Evolutionary conservation across 2,113 vertebrate species (phyloP), one percentile per base, ranked within the genome.

Genomic region (Chroicocephalus ridibundus): DNA sequence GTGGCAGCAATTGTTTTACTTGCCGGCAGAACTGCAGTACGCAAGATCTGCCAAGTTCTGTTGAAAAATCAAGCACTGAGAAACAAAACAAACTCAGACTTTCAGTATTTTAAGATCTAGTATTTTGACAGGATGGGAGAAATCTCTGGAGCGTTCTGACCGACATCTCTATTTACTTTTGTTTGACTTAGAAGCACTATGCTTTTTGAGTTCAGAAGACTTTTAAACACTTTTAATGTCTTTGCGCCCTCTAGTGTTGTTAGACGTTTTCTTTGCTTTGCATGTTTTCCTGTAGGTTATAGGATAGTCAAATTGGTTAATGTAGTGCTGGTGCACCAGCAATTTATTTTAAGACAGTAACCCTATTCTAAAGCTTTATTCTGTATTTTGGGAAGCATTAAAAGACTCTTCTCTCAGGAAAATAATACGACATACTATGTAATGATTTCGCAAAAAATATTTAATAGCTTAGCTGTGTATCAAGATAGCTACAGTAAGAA

Each of bases 181-280:
- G 36, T 74, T 81, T 80, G 22, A n/a, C 31, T 57, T 51, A 2
- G 49, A 66, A 74, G 27, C 11, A 14, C 29, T 49, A 19, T 51
- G n/a, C 6, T 31, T 58, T 74, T 52, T 19, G 69, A 54, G 26
- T 25, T 57, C 10, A 7, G 31, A 34, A 22, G 32, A 19, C 52
- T 58, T 74, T 71, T 7, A 19, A 81, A 38, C 15, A 32, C 42
- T 78, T 68, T 0, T 58, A 22, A 70, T 60, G 69, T 84, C 20
- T 61, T 93, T 2, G 2, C n/a, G 89, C 96, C 95, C 93, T 96
- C 96, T 96, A n/a, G 91, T 82, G 95, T 78, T 68, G 34, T 3
- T 5, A 26, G 58, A 49, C 27, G 27, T 61, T 84, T 62, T 58
- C 25, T 68, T 66, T 80, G 46, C 27, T 47, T 70, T 58, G 22